Evolutionary conservation across 1,140 invertebrate genomes (phyloP).

Genomic region (Rhopalosiphum padi): DNA sequence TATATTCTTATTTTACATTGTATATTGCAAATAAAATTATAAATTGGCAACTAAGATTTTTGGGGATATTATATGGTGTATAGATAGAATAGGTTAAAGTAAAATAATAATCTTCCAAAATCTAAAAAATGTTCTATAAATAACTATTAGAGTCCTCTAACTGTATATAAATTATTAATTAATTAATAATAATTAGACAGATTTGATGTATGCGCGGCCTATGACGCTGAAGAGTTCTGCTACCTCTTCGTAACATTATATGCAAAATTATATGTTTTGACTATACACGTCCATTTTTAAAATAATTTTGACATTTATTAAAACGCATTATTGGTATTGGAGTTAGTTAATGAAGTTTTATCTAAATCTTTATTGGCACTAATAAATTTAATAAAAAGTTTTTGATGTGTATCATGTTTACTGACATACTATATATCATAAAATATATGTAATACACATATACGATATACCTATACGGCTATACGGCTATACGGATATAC

Average conservation of each 20-base stretch:
- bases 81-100: not conserved
- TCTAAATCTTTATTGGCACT: not conserved
- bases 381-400: not conserved
- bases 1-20: not conserved
- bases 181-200: not conserved
- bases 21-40: not conserved
- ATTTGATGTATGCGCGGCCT: not conserved
- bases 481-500: too few species aligned
- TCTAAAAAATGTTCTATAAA: not conserved
- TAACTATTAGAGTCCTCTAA: not conserved
- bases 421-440: not conserved
- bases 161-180: not conserved
- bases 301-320: not conserved
- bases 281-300: not conserved
- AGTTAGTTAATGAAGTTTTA: not conserved
- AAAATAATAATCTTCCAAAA: not conserved
- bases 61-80: not conserved
- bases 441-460: too few species aligned
- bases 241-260: too few species aligned
- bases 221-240: accelerated
- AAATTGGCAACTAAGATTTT: not conserved
- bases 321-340: not conserved
- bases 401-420: not conserved
- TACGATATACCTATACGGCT: too few species aligned
- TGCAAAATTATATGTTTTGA: not conserved